Percentiles rank a stretch among this genome's conserved stretches.
These are phyloP conservation scores for Istiophorus platypterus DNA, from an alignment of 2,113 vertebrate species.

Conservation along the genomic window DNA sequence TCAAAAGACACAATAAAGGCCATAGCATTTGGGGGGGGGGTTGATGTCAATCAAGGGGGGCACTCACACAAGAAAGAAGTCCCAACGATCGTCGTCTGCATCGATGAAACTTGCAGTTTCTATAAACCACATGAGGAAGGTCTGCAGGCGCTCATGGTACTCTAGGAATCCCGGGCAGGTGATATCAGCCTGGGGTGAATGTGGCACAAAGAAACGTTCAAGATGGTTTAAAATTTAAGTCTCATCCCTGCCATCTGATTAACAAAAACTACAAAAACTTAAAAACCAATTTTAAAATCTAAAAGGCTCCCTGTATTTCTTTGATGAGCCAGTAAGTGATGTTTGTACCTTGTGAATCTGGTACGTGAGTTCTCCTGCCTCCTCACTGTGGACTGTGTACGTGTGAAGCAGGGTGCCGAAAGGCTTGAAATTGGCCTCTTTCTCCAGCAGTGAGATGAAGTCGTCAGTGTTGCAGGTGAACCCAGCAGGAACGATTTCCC, in stretches of 20 bases:
- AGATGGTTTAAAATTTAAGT: background rate
- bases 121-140: slow-evolving; percentile 99
- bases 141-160: slow-evolving; percentile 98
- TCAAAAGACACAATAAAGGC: slow-evolving; percentile 82
- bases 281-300: background rate
- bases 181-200: slow-evolving; percentile 89
- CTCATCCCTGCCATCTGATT: background rate
- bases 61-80: slow-evolving; percentile 99
- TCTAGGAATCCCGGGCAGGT: slow-evolving; percentile 95
- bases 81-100: slow-evolving; percentile 98
- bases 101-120: slow-evolving; percentile 99
- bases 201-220: background rate
- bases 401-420: slow-evolving; percentile 94
- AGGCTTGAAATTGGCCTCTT: slow-evolving; percentile 96
- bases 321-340: background rate
- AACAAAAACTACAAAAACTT: background rate
- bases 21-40: slow-evolving; percentile 78
- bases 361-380: slow-evolving; percentile 92
- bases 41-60: slow-evolving; percentile 90
- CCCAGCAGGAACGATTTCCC: slow-evolving; percentile 93
- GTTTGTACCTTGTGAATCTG: slow-evolving; percentile 93
- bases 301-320: background rate
- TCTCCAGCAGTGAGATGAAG: slow-evolving; percentile 94
- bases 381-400: slow-evolving; percentile 91
- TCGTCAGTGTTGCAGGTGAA: slow-evolving; percentile 94